A percentile compares a stretch with the other conserved stretches of the same genome.
Evolutionary conservation across 2,113 vertebrate genomes (phyloP).

Genomic region (Eclectus roratus): DNA sequence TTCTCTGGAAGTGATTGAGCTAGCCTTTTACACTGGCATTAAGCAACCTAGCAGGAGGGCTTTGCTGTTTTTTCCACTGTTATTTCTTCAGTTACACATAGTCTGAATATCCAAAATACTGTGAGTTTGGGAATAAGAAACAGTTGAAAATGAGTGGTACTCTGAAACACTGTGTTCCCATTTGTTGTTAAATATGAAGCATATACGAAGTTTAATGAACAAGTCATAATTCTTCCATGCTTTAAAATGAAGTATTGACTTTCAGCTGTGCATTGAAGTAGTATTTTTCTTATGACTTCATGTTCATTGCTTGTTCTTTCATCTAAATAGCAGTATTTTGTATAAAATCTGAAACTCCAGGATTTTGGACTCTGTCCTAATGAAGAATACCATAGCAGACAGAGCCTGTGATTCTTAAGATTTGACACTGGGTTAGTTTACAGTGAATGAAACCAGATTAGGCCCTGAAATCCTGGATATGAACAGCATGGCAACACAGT

Average conservation of each 20-base stretch:
- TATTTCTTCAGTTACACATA: background rate
- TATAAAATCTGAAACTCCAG: background rate
- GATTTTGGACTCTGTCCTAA: background rate
- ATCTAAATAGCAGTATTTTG: background rate
- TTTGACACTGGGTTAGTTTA: constrained; percentile 24
- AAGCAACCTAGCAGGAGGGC: background rate
- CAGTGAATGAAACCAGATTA: constrained; percentile 45
- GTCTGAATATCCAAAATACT: background rate
- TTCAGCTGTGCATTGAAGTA: background rate
- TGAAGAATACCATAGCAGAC: constrained; percentile 7
- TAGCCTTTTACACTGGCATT: background rate
- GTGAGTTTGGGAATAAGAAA: background rate
- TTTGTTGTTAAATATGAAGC: background rate
- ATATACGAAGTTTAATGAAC: background rate
- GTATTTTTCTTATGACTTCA: constrained; percentile 10
- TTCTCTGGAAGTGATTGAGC: background rate
- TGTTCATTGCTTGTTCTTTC: background rate
- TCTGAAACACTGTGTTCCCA: background rate
- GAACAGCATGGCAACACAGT: constrained; percentile 22
- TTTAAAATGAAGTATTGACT: background rate
- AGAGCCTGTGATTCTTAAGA: background rate
- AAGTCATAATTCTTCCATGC: background rate
- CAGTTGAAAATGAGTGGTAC: background rate
- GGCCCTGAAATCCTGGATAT: constrained; percentile 11
- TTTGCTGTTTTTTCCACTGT: background rate